Conservation (phyloP, 2,797 vertebrate genomes). For the Acanthopagrus latus region DNA sequence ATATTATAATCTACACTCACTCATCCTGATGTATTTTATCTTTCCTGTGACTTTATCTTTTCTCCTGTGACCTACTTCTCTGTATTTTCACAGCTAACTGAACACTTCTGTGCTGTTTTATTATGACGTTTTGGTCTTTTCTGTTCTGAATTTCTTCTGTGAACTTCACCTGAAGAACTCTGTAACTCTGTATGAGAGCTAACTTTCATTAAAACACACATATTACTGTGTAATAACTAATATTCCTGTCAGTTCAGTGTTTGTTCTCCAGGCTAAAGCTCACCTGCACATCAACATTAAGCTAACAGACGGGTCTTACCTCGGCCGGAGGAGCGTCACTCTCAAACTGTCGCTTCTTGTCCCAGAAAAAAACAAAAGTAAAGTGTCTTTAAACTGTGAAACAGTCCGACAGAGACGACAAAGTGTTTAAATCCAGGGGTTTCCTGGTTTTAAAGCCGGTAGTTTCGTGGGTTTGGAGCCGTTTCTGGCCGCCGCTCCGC, state of each 20-base stretch:
- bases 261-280: too few relatives aligned
- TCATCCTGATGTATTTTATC: not conserved
- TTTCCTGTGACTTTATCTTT: not conserved
- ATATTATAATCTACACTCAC: not conserved
- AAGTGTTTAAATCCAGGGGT: not conserved
- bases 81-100: not conserved
- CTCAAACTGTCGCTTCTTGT: slow-evolving; percentile 6
- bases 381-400: not conserved
- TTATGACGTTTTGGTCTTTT: not conserved
- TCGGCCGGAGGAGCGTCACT: slow-evolving; percentile 13
- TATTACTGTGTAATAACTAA: too few relatives aligned
- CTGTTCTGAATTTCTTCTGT: not conserved
- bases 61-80: not conserved
- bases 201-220: not conserved
- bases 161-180: not conserved
- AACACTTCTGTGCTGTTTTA: not conserved
- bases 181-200: not conserved
- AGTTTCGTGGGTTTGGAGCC: not conserved
- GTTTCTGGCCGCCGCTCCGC: slow-evolving; percentile 13
- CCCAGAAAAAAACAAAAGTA: not conserved
- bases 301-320: slow-evolving; percentile 40
- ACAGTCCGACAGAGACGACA: not conserved
- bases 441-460: not conserved
- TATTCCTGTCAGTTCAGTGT: too few relatives aligned
- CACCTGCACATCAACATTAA: too few relatives aligned